Percentiles rank a stretch among this genome's conserved stretches.
These are phyloP conservation scores for roundworm (Caenorhabditis elegans) DNA, from an alignment of 1,140 invertebrate species.

Conservation along the genomic window WBcel235 BX284605.5:11004001-11004500, in stretches of 20 bases:
- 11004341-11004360: neutral
- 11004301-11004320: neutral
- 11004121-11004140: neutral
- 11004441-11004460: slow-evolving; percentile 7
- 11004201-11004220: too few species aligned
- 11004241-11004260: neutral
- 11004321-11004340: neutral
- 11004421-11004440: neutral
- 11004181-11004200: neutral
- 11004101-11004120: neutral
- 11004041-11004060: neutral
- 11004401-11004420: neutral
- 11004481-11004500: neutral
- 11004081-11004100: neutral
- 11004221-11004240: neutral
- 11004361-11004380: neutral
- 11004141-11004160: neutral
- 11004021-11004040: neutral
- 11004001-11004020: neutral
- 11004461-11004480: neutral
- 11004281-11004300: neutral
- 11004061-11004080: neutral
- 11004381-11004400: neutral
- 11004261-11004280: neutral
- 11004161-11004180: neutral